Evolutionary conservation across 1,140 invertebrate species (phyloP), one percentile per base, ranked within the genome.

Genomic region (Tetramorium parvispinum): DNA sequence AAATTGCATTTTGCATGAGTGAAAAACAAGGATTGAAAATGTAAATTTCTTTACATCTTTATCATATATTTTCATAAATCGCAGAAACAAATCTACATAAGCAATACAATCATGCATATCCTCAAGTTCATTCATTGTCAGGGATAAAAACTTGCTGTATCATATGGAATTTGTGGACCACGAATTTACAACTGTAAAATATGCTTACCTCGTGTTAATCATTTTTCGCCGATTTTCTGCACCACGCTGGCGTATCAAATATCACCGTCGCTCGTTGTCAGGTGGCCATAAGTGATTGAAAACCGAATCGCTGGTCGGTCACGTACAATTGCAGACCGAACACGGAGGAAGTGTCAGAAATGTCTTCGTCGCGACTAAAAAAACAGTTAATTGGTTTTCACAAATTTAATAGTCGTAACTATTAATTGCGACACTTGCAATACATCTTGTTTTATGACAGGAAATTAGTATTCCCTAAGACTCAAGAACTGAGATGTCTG

Each of bases 181-280:
- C 0, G 0, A 76, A 5, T 16, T 18, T 16, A 11, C 18, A 13
- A 21, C 10, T 8, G 13, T 43, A 18, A 43, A 13, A 32, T 10
- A 8, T 1, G 13, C 76, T 78, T 78, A 78, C 76, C 76, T 59
- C 4, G 76, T 78, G 2, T 78, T 78, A 78, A 78, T 78, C 76
- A 78, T 78, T 21, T 21, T 49, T 13, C 21, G 0, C 2, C 10
- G 18, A 6, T 43, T 53, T 53, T 24, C 46, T 65, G 16, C 18
- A 43, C 32, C 65, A 43, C 32, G 40, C 16, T 32, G 32, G 18
- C 24, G 37, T 49, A 32, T 27, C 4, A 24, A 46, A 32, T 46
- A 18, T 27, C 0, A 32, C 37, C 16, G 21, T 27, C 3, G 8
- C 2, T n/a, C 24, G 16, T n/a, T 53, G 49, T 37, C 55, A 53